Evolutionary conservation across 2,797 vertebrate genomes (phyloP), one percentile per base, ranked within the genome.

Genomic region (Lagodon rhomboides): DNA sequence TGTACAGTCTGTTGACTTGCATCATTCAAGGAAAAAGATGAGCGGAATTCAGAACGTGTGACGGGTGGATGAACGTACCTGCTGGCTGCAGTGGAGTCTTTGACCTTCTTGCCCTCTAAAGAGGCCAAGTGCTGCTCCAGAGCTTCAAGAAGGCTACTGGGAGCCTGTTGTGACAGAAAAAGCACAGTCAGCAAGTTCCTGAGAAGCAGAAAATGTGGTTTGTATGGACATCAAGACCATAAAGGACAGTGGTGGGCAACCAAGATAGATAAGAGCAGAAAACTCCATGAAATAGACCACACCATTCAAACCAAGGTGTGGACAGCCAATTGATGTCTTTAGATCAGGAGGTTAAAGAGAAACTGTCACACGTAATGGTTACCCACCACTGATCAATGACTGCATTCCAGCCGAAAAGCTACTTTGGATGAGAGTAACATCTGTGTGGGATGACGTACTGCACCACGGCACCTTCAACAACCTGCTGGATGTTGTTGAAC

Each of bases 91-190:
- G 98, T 99, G 68, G 98, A 99, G 92, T 99, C 98, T 95, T 99
- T 99, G 78, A 99, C 98, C 94, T 99, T 99, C 93, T 99, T 99
- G 90, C 98, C 98, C 94, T 99, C 98, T 92, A 99, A 96, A 87
- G 98, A 99, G 91, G 97, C 98, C 95, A 99, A 95, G 92, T 99
- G 98, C 84, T 99, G 98, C 93, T 99, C 98, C 93, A 99, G 95
- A 94, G 98, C 98, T 96, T 99, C 98, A 68, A 99, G 96, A 79
- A 99, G 98, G 95, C 98, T 99, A 93, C 98, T 99, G 1, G 98
- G 98, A 94, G 98, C 98, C 98, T 99, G 90, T 54, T 64, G 23
- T 81, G 82, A 92, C 62, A 91, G 66, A 87, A 82, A 77, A 71
- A 51, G 79, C 55, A 70, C 54, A 73, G 73, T 92, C 80, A 92